Conservation (phyloP, 2,113 vertebrate species). For the Galemys pyrenaicus region DNA sequence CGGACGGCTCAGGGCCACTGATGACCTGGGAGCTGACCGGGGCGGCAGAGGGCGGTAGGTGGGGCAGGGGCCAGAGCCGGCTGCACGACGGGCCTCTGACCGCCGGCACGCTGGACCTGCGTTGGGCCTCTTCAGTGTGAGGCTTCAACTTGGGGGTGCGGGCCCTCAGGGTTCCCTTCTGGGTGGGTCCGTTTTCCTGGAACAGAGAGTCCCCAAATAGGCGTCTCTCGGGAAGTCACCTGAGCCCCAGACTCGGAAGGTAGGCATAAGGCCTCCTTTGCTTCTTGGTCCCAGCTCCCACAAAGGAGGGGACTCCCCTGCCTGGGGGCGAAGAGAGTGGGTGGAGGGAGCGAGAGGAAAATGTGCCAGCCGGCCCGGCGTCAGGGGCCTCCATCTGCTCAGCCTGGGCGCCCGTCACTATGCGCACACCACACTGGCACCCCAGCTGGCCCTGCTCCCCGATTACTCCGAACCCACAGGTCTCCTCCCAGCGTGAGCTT, state of each 20-base stretch:
- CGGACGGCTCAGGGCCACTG: background rate
- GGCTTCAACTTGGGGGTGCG: background rate
- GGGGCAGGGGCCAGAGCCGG: background rate
- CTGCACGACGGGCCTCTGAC: background rate
- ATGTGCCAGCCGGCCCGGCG: background rate
- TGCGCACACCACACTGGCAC: accelerated
- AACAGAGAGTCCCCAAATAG: background rate
- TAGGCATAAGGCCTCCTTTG: background rate
- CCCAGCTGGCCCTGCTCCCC: accelerated
- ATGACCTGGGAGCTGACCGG: background rate
- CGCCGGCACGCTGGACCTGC: background rate
- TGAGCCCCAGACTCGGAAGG: background rate
- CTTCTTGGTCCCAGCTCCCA: accelerated
- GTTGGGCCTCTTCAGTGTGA: background rate
- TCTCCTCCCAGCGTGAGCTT: background rate
- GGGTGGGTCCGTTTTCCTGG: background rate
- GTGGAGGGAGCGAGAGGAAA: too few species aligned
- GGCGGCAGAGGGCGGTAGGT: accelerated
- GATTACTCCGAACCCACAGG: background rate
- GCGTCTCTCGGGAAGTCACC: accelerated
- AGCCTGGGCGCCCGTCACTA: accelerated
- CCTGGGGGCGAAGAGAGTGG: accelerated
- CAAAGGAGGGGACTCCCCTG: background rate
- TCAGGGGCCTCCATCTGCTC: background rate
- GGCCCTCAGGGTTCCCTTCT: background rate